Base-by-base conservation (phyloP, 2,888 invertebrate species). In the Lasioglossum calceatum region DNA sequence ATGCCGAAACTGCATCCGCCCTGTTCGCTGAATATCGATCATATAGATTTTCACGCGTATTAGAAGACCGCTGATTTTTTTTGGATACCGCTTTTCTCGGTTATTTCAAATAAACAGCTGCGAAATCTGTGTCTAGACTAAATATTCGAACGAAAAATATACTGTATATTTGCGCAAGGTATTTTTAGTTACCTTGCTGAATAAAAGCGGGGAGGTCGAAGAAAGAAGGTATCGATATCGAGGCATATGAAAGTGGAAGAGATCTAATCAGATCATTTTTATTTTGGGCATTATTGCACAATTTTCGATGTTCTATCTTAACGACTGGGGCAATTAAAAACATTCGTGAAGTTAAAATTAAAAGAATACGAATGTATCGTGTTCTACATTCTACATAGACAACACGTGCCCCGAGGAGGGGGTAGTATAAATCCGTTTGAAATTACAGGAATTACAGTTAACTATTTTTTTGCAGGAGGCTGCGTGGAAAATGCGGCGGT, bases 381-480 rank as follows among this genome's bases (percentile, higher is more conserved):
- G n/a, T 27, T 27, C 27, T 27, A 27, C 27, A 27, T 12, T 58
- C n/a, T 58, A n/a, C 1, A n/a, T 10, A 58, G 4, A 0, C 58
- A 23, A 58, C n/a, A 12, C n/a, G n/a, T 8, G n/a, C 4, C 23
- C 10, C 4, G 2, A 12, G 12, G 0, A 27, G 0, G 19, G 50
- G 7, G 0, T 2, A 2, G 50, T 61, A 1, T 27, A 61, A 61
- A 61, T 23, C 14, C 4, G 61, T 14, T n/a, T 61, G 16, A 61
- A 27, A 61, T 61, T 61, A 27, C 61, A 27, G 61, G 27, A 27
- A 27, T 14, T 16, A 16, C 27, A 64, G 8, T n/a, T n/a, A 54
- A 54, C 3, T 23, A 75, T 71, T 14, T 73, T 73, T 44, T 58
- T 77, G 12, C 78, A 92, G 93, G 50, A 96, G 10, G 95, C 96